Evolutionary conservation across 1,140 invertebrate species (phyloP).

Genomic region (Heliconius himera): DNA sequence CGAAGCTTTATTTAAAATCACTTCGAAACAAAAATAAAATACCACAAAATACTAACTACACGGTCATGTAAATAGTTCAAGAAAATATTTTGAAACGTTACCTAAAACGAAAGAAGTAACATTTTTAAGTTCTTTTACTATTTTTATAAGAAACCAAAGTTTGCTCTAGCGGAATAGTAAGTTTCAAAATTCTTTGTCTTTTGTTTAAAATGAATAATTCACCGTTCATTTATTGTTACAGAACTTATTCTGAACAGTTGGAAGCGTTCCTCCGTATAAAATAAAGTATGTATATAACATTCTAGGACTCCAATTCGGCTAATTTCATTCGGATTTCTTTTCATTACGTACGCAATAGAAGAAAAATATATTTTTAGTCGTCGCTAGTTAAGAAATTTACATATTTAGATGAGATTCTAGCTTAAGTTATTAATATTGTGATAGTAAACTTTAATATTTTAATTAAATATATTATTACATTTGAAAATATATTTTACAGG

Average conservation of each 20-base stretch:
- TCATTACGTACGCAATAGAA: slow-evolving; percentile 2
- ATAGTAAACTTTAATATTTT: not conserved
- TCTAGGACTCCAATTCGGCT: slow-evolving; percentile 1
- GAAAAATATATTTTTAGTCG: slow-evolving; percentile 8
- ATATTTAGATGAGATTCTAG: not conserved
- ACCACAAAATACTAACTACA: not conserved
- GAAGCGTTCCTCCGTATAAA: slow-evolving; percentile 35
- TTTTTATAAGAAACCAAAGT: slow-evolving; percentile 15
- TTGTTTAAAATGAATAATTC: slow-evolving; percentile 42
- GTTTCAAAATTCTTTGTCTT: slow-evolving; percentile 38
- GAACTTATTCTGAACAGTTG: slow-evolving; percentile 39
- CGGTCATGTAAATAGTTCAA: not conserved
- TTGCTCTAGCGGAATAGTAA: slow-evolving; percentile 24
- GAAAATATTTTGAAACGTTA: not conserved
- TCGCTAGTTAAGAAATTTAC: not conserved
- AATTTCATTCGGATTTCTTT: slow-evolving; percentile 25
- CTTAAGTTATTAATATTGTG: not conserved
- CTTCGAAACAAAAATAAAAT: not conserved
- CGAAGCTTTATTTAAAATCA: not conserved
- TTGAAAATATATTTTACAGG: not conserved
- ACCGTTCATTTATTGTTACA: slow-evolving; percentile 38
- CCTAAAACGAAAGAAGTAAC: not conserved
- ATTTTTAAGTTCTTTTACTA: slow-evolving; percentile 10
- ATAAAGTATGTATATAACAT: slow-evolving; percentile 18
- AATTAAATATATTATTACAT: not conserved